Conservation (phyloP, 1,140 invertebrate species). For the Halesus radiatus region DNA sequence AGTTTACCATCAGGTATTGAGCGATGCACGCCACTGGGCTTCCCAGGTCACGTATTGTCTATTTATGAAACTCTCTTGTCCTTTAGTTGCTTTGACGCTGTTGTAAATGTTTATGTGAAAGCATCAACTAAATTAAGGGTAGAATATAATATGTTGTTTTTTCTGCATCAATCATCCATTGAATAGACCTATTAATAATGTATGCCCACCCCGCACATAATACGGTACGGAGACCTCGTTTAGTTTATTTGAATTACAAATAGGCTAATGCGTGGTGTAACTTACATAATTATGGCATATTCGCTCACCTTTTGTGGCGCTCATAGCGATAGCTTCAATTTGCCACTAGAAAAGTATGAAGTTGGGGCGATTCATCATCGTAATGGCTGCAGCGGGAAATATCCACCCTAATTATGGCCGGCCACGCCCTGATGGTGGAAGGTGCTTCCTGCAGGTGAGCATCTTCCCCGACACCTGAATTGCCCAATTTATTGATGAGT, state of each 20-base stretch:
- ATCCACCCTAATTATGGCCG: not conserved
- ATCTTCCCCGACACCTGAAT: constrained; percentile 11
- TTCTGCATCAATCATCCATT: too few species aligned
- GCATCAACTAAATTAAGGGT: too few species aligned
- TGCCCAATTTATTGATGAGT: not conserved
- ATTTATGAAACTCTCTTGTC: too few species aligned
- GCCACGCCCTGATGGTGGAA: constrained; percentile 1
- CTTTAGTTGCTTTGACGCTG: too few species aligned
- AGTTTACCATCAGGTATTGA: too few species aligned
- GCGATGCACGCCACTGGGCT: too few species aligned
- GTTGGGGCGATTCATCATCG: not conserved
- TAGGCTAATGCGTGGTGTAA: constrained; percentile 6
- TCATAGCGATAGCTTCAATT: not conserved
- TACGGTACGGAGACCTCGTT: not conserved
- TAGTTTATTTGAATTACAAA: constrained; percentile 6
- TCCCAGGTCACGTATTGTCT: too few species aligned
- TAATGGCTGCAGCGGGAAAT: not conserved
- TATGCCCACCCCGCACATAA: too few species aligned
- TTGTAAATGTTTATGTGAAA: too few species aligned
- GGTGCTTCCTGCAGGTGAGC: constrained; percentile 26
- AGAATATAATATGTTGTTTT: too few species aligned
- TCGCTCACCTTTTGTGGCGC: not conserved
- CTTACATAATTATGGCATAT: not conserved
- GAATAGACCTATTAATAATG: too few species aligned
- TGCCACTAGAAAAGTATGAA: not conserved